Conservation (phyloP, 2,113 vertebrate species). For the Sinocyclocheilus maitianheensis region DNA sequence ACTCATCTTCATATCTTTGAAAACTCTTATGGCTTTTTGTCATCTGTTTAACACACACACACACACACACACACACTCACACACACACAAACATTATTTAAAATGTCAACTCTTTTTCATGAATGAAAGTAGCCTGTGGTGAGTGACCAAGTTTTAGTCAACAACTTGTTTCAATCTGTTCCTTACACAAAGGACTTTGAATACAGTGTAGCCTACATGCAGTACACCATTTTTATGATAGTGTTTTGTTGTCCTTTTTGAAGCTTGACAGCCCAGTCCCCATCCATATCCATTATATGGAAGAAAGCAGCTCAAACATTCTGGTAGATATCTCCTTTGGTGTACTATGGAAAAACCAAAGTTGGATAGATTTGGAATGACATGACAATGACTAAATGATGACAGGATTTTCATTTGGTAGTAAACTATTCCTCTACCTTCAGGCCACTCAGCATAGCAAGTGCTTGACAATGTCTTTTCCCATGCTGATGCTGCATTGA, state of each 20-base stretch:
- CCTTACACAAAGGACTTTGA: neutral
- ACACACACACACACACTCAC: too few species aligned
- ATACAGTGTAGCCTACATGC: neutral
- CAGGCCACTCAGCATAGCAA: slow-evolving; percentile 25
- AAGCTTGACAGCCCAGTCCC: neutral
- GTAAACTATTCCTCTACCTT: slow-evolving; percentile 14
- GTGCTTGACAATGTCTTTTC: neutral
- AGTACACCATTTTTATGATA: neutral
- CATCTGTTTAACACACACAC: neutral
- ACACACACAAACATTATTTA: neutral
- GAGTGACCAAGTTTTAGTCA: slow-evolving; percentile 1
- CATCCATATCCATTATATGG: neutral
- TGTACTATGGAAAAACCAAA: neutral
- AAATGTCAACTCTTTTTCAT: neutral
- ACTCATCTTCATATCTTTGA: neutral
- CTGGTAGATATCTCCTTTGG: neutral
- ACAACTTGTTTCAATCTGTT: neutral
- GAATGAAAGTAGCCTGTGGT: neutral
- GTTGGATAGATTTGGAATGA: neutral
- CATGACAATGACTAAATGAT: neutral
- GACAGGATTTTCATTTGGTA: neutral
- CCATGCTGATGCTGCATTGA: slow-evolving; percentile 18
- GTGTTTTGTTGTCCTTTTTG: neutral
- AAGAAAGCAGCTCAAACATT: neutral
- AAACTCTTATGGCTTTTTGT: neutral